Evolutionary conservation across 2,888 invertebrate genomes (phyloP).

Genomic region (Caradrina clavipalpis): DNA sequence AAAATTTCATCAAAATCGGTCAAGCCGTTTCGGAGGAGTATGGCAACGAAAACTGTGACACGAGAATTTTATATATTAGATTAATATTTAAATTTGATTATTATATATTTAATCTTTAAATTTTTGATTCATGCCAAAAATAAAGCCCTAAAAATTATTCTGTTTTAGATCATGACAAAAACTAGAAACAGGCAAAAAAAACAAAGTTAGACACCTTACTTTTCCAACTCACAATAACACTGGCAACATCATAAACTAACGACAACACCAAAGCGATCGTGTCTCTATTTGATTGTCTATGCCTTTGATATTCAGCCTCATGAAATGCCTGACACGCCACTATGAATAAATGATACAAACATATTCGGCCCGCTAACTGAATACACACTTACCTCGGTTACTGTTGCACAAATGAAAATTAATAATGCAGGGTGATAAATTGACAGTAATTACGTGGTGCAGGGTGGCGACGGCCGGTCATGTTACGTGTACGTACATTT

Average conservation of each 20-base stretch:
- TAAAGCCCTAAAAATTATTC: no score
- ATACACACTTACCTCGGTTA: constrained; percentile 69
- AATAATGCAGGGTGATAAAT: constrained; percentile 86
- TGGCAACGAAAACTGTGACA: no score
- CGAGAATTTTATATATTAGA: no score
- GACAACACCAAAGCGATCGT: constrained; percentile 37
- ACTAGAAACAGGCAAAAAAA: no score
- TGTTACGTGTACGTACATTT: constrained; percentile 34
- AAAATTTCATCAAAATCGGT: no score
- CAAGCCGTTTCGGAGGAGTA: no score
- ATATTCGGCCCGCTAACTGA: constrained; percentile 74
- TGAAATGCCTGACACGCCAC: constrained; percentile 75
- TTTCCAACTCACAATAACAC: neutral
- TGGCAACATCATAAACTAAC: neutral
- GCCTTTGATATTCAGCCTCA: constrained; percentile 72
- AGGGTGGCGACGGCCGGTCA: constrained; percentile 64
- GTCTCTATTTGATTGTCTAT: constrained; percentile 66
- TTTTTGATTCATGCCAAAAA: no score
- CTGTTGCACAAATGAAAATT: constrained; percentile 82
- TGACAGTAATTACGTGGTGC: constrained; percentile 83
- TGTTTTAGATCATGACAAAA: no score
- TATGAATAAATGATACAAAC: constrained; percentile 83
- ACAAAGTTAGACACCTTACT: no score
- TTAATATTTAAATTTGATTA: no score
- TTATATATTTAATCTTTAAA: no score